phyloP scores from a whole-genome alignment of 2,888 invertebrate species.

The Tipula helvola region DNA sequence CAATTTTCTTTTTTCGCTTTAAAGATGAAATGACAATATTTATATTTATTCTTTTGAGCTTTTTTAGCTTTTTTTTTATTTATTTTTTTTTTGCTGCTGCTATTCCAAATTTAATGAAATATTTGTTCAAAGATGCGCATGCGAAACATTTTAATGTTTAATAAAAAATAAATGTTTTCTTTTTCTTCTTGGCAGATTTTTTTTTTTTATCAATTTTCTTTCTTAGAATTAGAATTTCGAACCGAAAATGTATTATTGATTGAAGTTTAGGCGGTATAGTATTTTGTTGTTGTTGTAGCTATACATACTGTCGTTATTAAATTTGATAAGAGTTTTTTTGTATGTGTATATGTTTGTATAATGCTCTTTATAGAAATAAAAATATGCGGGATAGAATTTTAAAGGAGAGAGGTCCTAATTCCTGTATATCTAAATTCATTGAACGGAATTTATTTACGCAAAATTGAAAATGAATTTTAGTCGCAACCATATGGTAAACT shows the following conservation, averaged over 20 bases:
- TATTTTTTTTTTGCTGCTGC: neutral
- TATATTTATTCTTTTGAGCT: slow-evolving; percentile 4
- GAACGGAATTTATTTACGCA: neutral
- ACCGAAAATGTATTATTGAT: neutral
- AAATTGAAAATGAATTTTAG: neutral
- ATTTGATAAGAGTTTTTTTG: neutral
- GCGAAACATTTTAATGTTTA: neutral
- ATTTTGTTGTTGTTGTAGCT: neutral
- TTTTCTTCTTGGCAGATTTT: neutral
- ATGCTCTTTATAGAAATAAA: neutral
- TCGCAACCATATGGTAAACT: neutral
- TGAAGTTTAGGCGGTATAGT: neutral
- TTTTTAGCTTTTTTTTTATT: neutral
- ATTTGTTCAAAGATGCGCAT: neutral
- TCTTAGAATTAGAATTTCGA: neutral
- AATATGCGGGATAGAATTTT: neutral
- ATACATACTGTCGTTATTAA: neutral
- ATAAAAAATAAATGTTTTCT: neutral
- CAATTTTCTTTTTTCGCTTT: neutral
- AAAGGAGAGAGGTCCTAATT: neutral
- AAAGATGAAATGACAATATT: neutral
- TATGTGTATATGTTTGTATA: neutral
- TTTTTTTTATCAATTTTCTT: neutral
- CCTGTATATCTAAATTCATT: neutral
- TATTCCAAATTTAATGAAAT: neutral